These are phyloP conservation scores for Netelia virgata DNA, from an alignment of 2,888 invertebrate genomes.

Conservation along the genomic window DNA sequence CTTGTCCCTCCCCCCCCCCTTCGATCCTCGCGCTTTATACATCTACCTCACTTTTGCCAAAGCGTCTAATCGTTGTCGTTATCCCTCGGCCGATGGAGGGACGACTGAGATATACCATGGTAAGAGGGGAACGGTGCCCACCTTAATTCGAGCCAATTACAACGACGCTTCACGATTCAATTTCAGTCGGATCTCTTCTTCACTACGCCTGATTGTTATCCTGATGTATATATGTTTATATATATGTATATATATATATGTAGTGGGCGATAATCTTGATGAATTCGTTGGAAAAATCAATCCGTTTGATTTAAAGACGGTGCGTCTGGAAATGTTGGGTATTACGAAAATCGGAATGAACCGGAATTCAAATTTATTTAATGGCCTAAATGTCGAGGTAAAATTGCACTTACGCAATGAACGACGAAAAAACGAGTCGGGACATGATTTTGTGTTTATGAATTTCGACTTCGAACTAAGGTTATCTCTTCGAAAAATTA, in stretches of 20 bases:
- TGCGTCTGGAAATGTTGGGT: background rate
- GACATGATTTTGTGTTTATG: background rate
- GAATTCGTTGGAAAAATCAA: background rate
- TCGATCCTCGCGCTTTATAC: constrained; percentile 52
- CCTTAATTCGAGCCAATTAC: constrained; percentile 81
- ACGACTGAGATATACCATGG: background rate
- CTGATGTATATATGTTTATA: too few species aligned
- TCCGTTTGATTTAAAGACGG: background rate
- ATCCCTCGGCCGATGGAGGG: constrained; percentile 66
- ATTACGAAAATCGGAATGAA: too few species aligned
- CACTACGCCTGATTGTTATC: background rate
- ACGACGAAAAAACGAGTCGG: background rate
- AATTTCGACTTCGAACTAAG: too few species aligned
- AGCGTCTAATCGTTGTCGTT: constrained; percentile 79
- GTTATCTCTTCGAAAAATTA: too few species aligned
- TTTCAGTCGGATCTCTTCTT: constrained; percentile 65
- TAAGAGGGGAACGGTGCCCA: constrained; percentile 56
- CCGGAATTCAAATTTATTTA: too few species aligned
- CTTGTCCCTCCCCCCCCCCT: constrained; percentile 24
- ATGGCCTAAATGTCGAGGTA: too few species aligned
- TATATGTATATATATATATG: too few species aligned
- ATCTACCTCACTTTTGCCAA: constrained; percentile 64
- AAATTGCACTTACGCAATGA: background rate
- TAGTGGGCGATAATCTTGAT: background rate
- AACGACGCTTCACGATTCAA: constrained; percentile 79